Evolutionary conservation across 2,888 invertebrate genomes (phyloP), one percentile per base, ranked within the genome.

Genomic region (Drosophila bunnanda): DNA sequence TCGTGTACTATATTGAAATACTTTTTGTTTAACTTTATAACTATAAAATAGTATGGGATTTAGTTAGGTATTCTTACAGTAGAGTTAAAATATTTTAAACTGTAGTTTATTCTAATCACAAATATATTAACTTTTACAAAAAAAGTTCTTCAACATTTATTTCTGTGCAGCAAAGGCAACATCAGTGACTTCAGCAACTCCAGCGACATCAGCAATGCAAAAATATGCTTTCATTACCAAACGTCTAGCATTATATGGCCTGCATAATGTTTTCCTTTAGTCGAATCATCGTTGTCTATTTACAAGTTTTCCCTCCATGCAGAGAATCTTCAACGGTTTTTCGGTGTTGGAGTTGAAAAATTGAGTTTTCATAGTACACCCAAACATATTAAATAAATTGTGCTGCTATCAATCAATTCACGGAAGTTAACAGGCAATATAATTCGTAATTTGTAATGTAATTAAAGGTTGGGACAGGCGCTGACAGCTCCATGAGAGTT

Each of bases 181-280:
- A 25, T 39, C 56, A 54, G 43, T 38, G 62, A 64, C 52, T 30
- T 32, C 59, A 59, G 55, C 38, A 66, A 57, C 48, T 55, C 54
- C 20, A 39, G 41, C 30, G 41, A 55, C 78, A 84, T 86, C 76
- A 81, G 74, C 75, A 77, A 84, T 84, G 87, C 76, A 69, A 86
- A 84, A 83, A 86, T 83, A 86, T 86, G 84, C 87, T 84, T 84
- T 84, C 84, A 84, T 84, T 84, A 84, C 80, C 84, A 83, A 86
- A 84, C 78, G 83, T 67, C 76, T 70, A 59, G 59, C 73, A 64
- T 54, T 64, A 69, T 64, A 71, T 70, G 80, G 61, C 78, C 85
- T 74, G 71, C 69, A 78, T 75, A 66, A 74, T 75, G 61, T 53
- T 48, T 73, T 48, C 50, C 70, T 69, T 58, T 48, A 41, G 46